A percentile compares a stretch with the other conserved stretches of the same genome.
phyloP scores from a whole-genome alignment of 2,888 invertebrate species.

The Mesorhabditis sp. region DNA sequence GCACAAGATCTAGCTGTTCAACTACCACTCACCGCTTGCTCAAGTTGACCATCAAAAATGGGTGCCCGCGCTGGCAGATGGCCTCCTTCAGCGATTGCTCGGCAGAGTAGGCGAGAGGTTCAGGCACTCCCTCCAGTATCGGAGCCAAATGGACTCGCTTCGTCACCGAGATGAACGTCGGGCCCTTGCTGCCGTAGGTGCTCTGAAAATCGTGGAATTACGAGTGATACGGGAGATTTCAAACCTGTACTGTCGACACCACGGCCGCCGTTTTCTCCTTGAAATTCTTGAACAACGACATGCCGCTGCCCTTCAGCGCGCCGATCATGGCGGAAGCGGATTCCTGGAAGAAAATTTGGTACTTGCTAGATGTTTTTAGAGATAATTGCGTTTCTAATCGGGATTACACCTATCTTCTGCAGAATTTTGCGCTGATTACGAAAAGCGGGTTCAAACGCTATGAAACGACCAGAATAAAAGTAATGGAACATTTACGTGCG shows the following conservation, averaged over 20 bases:
- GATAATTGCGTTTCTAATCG: too few species aligned
- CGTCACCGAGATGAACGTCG: slow-evolving; percentile 84
- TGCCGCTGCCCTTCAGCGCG: slow-evolving; percentile 85
- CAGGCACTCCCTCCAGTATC: slow-evolving; percentile 71
- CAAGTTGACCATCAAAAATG: slow-evolving; percentile 80
- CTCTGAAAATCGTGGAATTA: slow-evolving; percentile 61
- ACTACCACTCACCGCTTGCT: slow-evolving; percentile 64
- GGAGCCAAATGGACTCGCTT: slow-evolving; percentile 90
- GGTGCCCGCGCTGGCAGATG: slow-evolving; percentile 70
- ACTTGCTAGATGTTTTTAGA: too few species aligned
- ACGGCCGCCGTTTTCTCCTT: slow-evolving; percentile 94
- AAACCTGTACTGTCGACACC: slow-evolving; percentile 82
- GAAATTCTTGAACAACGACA: slow-evolving; percentile 84
- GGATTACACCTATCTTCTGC: too few species aligned
- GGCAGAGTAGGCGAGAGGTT: slow-evolving; percentile 28
- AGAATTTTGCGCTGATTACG: too few species aligned
- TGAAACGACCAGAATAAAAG: too few species aligned
- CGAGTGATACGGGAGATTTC: neutral
- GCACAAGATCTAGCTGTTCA: neutral
- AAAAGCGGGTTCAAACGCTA: too few species aligned
- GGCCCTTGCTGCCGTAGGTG: slow-evolving; percentile 54
- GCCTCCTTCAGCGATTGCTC: slow-evolving; percentile 67
- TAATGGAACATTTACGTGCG: too few species aligned
- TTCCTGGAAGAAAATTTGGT: neutral
- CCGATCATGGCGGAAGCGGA: slow-evolving; percentile 63